Base-by-base conservation (phyloP, 2,888 invertebrate species). In the Cataglyphis altisquamis region DNA sequence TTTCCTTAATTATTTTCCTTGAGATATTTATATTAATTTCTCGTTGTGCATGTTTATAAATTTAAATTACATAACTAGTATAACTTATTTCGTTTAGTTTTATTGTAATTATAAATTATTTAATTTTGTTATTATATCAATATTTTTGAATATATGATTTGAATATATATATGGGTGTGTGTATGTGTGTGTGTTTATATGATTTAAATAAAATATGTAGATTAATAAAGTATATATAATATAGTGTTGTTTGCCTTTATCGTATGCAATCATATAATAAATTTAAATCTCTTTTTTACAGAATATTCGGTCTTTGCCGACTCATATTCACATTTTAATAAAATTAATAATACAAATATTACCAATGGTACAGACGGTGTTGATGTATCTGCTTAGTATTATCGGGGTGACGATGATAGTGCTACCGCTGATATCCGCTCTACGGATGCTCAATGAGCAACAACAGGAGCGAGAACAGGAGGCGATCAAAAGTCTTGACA, bases 371-470 rank as follows among this genome's bases (percentile, higher is more conserved):
- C 94, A 95, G 68, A 92, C 89, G 0, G 84, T 93, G 0, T 25
- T 92, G 5, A 92, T 94, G 29, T 92, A 90, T 41, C 55, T 93
- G 0, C 88, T 94, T 32, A 91, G 91, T 0, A 86, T 94, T 32
- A 90, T 85, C 2, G 95, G 95, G 0, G 83, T 92, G 0, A 89
- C 87, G 8, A 88, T 88, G 39, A 85, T 92, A 21, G 57, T 92
- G 5, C 81, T 94, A 73, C 93, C 95, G 9, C 72, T 95, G 52
- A 84, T 91, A 12, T 90, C 93, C 1, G 89, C 93, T n/a, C 45
- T 94, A 0, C 90, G 93, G 92, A 80, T 92, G 5, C 83, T 94
- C 10, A 93, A 94, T 82, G 92, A 94, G 67, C 92, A 93, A 64
- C 89, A 90, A 10, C 87, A 88, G 52, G 2, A 52, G 67, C 87